A percentile compares a stretch with the other conserved stretches of the same genome.
These are phyloP conservation scores for Hartigia nigra DNA, from an alignment of 2,888 invertebrate species.

Conservation along the genomic window DNA sequence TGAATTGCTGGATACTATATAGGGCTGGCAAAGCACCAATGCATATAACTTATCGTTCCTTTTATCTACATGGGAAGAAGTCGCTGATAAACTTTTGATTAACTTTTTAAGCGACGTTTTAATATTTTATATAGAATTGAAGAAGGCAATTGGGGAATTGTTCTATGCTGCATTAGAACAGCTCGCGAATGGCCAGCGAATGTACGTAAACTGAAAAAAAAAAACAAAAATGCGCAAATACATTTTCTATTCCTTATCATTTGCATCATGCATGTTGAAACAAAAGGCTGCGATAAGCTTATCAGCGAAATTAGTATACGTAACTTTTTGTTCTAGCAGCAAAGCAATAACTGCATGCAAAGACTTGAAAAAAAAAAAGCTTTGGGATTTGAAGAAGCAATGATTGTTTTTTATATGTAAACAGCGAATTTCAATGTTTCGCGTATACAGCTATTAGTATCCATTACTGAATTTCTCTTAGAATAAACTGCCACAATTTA, in stretches of 20 bases:
- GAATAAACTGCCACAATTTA: not conserved
- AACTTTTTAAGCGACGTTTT: not conserved
- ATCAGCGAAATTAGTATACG: not conserved
- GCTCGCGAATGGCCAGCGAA: not conserved
- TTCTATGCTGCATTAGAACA: not conserved
- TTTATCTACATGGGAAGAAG: not conserved
- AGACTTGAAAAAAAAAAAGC: too few species aligned
- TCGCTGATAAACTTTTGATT: not conserved
- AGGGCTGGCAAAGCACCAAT: not conserved
- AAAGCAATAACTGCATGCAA: too few species aligned
- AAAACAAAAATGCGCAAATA: not conserved
- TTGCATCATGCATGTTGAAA: not conserved
- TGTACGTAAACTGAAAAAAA: not conserved
- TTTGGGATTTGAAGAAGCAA: too few species aligned
- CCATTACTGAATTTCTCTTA: not conserved
- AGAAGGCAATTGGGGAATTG: not conserved
- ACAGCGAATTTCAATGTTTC: not conserved
- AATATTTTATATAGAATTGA: not conserved
- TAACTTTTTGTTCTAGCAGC: too few species aligned
- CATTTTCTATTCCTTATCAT: not conserved
- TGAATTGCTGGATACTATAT: not conserved
- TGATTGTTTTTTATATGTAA: constrained; percentile 7
- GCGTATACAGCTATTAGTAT: too few species aligned
- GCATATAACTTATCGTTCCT: not conserved
- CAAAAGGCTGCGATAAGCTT: not conserved